Evolutionary conservation across 2,113 vertebrate species (phyloP).

Genomic region (Scophthalmus maximus): DNA sequence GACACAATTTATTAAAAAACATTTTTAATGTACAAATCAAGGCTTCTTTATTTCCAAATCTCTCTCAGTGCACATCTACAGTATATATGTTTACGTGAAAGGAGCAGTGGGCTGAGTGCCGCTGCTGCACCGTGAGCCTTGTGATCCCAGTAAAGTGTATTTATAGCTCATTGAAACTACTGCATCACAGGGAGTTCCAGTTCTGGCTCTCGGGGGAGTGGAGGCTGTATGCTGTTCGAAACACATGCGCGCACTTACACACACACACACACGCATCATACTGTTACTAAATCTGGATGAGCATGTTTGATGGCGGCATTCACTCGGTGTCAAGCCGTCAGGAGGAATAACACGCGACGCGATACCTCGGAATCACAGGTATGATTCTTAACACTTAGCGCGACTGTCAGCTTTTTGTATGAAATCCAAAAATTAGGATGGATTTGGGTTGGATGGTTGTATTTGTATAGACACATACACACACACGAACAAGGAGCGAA

Average conservation of each 20-base stretch:
- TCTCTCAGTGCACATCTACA: background rate
- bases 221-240: slow-evolving; percentile 61
- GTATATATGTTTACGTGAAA: background rate
- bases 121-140: slow-evolving; percentile 77
- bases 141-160: slow-evolving; percentile 72
- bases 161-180: slow-evolving; percentile 87
- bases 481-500: slow-evolving; percentile 11
- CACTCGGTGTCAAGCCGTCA: slow-evolving; percentile 64
- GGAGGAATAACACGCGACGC: slow-evolving; percentile 56
- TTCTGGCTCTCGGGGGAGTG: slow-evolving; percentile 57
- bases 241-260: slow-evolving; percentile 12
- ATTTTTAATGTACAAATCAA: background rate
- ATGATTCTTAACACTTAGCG: slow-evolving; percentile 52
- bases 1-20: background rate
- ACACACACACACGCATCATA: slow-evolving; percentile 5
- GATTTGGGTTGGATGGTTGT: slow-evolving; percentile 38
- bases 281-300: slow-evolving; percentile 55
- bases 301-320: slow-evolving; percentile 66
- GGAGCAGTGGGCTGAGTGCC: slow-evolving; percentile 72
- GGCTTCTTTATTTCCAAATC: background rate
- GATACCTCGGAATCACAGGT: slow-evolving; percentile 61
- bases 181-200: slow-evolving; percentile 87
- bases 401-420: slow-evolving; percentile 33
- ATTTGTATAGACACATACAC: slow-evolving; percentile 18
- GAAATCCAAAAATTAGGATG: slow-evolving; percentile 52